These are phyloP conservation scores for Pseudomyrmex concolor DNA, from an alignment of 1,140 invertebrate species.

Conservation along the genomic window DNA sequence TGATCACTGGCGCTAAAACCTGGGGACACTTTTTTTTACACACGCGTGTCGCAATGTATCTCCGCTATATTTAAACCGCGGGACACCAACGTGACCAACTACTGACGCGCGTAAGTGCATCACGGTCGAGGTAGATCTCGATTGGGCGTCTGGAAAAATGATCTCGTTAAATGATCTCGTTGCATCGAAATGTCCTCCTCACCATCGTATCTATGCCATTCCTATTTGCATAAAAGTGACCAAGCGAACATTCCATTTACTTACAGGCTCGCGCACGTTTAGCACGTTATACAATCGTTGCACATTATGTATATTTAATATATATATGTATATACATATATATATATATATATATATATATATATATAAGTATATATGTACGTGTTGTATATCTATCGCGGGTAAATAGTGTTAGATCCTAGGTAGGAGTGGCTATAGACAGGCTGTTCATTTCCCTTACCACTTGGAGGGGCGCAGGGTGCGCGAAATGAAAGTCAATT, in stretches of 20 bases:
- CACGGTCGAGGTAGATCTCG: background rate
- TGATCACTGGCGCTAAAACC: too few species aligned
- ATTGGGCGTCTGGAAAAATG: conserved; percentile 1
- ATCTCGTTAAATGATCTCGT: conserved; percentile 52
- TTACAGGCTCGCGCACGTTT: conserved; percentile 70
- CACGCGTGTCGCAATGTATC: too few species aligned
- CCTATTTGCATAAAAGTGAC: conserved; percentile 65
- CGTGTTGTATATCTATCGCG: conserved; percentile 71
- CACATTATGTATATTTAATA: conserved; percentile 72
- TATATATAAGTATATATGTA: conserved; percentile 67
- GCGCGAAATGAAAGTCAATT: conserved; percentile 84
- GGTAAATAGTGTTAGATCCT: conserved; percentile 77
- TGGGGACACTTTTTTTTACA: too few species aligned
- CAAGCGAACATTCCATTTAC: conserved; percentile 64
- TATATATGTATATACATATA: conserved; percentile 76
- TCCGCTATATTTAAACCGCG: background rate
- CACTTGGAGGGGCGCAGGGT: conserved; percentile 78
- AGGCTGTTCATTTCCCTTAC: conserved; percentile 78
- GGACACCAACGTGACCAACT: background rate
- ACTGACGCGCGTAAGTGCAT: background rate
- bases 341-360: conserved; percentile 67
- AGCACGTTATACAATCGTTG: conserved; percentile 79
- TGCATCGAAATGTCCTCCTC: conserved; percentile 33
- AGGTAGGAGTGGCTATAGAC: conserved; percentile 83
- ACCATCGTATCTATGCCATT: background rate